phyloP scores from a whole-genome alignment of 2,797 vertebrate genomes.

The Adrianichthys oophorus region DNA sequence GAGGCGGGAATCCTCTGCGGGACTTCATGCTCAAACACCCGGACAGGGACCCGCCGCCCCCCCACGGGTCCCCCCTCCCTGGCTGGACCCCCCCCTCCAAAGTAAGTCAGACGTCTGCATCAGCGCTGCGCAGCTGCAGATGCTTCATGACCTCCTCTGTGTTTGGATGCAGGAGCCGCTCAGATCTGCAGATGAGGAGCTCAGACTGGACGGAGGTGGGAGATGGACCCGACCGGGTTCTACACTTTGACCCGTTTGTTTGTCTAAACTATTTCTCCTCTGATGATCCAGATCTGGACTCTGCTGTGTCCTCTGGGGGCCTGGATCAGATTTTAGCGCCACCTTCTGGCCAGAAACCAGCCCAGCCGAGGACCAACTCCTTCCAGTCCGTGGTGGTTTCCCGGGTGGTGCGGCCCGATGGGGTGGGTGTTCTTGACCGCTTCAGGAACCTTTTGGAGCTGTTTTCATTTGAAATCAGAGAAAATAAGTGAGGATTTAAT shows the following conservation, averaged over 20 bases:
- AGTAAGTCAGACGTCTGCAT: slow-evolving; percentile 38
- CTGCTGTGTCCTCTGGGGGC: slow-evolving; percentile 83
- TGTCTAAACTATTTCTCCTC: not conserved
- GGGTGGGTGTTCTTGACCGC: slow-evolving; percentile 69
- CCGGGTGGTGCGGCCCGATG: slow-evolving; percentile 87
- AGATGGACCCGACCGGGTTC: too few relatives aligned
- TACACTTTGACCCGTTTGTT: too few relatives aligned
- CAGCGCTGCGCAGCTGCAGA: too few relatives aligned
- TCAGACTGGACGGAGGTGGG: slow-evolving; percentile 75
- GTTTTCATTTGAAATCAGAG: too few relatives aligned
- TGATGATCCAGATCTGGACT: slow-evolving; percentile 83
- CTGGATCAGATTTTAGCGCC: slow-evolving; percentile 83
- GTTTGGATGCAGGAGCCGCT: slow-evolving; percentile 54
- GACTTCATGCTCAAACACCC: slow-evolving; percentile 90
- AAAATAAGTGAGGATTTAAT: not conserved
- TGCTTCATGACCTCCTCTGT: too few relatives aligned
- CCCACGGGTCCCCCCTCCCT: slow-evolving; percentile 34
- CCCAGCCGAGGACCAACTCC: slow-evolving; percentile 74
- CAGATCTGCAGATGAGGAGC: slow-evolving; percentile 39
- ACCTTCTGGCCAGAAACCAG: slow-evolving; percentile 43
- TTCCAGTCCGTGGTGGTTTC: slow-evolving; percentile 84
- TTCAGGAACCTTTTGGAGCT: not conserved
- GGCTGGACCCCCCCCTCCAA: slow-evolving; percentile 68
- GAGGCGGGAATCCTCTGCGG: slow-evolving; percentile 71
- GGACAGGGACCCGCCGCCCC: slow-evolving; percentile 45